Evolutionary conservation across 2,113 vertebrate genomes (phyloP).

Genomic region (Dromaius novaehollandiae): DNA sequence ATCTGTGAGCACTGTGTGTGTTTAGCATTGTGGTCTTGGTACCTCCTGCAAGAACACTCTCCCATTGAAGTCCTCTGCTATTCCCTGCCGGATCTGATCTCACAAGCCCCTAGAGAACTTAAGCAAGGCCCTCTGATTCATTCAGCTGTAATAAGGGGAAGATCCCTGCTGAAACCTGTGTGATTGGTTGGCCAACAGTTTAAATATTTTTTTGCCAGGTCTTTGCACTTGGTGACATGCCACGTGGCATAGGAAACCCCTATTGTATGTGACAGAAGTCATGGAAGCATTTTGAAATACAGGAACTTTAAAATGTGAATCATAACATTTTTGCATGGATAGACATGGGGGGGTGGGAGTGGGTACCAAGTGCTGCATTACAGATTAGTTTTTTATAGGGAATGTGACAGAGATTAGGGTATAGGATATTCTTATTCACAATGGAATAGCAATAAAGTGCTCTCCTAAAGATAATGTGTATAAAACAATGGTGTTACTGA

Average conservation of each 20-base stretch:
- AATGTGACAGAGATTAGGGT: neutral
- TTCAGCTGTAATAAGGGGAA: neutral
- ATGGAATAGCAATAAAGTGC: neutral
- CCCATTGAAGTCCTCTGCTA: neutral
- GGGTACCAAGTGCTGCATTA: neutral
- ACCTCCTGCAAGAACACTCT: neutral
- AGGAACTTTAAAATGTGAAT: neutral
- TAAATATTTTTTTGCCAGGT: neutral
- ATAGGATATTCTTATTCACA: rapidly evolving
- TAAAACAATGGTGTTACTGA: neutral
- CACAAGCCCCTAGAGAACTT: neutral
- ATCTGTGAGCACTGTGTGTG: neutral
- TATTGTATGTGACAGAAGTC: neutral
- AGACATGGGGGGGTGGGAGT: neutral
- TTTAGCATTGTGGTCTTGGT: neutral
- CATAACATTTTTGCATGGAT: neutral
- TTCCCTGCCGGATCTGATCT: neutral
- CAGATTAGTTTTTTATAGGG: neutral
- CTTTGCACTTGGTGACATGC: neutral
- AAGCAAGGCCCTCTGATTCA: neutral
- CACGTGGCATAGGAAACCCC: neutral
- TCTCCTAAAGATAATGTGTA: neutral
- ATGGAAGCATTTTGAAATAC: neutral
- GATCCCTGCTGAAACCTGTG: neutral
- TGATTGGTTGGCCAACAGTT: neutral